Evolutionary conservation across 2,797 vertebrate genomes (phyloP).

Genomic region (Petrocephalus schoutedeni): DNA sequence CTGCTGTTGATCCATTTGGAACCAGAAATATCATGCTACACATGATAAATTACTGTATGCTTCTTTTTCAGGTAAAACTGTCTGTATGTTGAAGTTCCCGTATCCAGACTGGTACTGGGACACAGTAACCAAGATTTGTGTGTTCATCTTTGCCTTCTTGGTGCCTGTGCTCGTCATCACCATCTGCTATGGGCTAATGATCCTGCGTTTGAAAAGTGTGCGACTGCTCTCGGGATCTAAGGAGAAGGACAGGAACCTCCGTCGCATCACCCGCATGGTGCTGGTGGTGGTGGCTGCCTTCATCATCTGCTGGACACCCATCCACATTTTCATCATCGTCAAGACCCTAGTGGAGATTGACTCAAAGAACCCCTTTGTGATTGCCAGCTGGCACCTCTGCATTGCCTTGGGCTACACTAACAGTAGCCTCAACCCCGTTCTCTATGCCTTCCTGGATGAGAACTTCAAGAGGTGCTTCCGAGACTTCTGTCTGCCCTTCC

Average conservation of each 20-base stretch:
- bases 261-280: conserved; percentile 94
- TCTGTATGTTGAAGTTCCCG: conserved; percentile 80
- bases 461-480: conserved; percentile 95
- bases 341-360: conserved; percentile 81
- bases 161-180: conserved; percentile 90
- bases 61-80: conserved; percentile 63
- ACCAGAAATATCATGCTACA: neutral
- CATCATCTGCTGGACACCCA: conserved; percentile 95
- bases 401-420: conserved; percentile 94
- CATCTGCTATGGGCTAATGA: conserved; percentile 94
- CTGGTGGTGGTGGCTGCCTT: conserved; percentile 92
- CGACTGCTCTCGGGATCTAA: conserved; percentile 91
- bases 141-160: conserved; percentile 93
- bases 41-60: conserved; percentile 30
- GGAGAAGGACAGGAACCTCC: conserved; percentile 87
- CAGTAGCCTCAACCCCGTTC: conserved; percentile 93
- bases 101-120: conserved; percentile 85
- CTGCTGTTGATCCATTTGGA: neutral
- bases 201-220: conserved; percentile 85
- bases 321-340: conserved; percentile 94
- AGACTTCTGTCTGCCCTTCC: conserved; percentile 82
- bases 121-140: conserved; percentile 85
- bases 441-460: conserved; percentile 92
- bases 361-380: conserved; percentile 73
- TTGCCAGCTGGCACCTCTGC: conserved; percentile 88